These are phyloP conservation scores for Nephrotoma guestfalica DNA, from an alignment of 2,888 invertebrate genomes.

Conservation along the genomic window DNA sequence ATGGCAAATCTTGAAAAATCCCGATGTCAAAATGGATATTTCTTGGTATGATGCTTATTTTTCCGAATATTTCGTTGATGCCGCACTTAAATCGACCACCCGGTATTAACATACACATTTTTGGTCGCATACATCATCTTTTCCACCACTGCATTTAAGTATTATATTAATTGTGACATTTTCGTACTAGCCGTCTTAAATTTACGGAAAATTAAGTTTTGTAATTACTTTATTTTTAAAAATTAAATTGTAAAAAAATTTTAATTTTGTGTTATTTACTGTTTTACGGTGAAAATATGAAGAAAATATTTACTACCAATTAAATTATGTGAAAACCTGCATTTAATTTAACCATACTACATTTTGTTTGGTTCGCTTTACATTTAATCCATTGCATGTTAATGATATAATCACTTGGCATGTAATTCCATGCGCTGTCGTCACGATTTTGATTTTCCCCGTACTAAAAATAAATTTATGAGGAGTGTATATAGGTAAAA, in stretches of 20 bases:
- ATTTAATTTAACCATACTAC: background rate
- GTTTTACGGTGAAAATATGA: background rate
- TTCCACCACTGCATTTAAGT: background rate
- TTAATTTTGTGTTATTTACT: background rate
- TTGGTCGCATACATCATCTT: too few relatives aligned
- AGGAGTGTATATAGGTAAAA: background rate
- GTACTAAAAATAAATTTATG: background rate
- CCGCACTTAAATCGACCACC: too few relatives aligned
- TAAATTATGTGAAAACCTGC: background rate
- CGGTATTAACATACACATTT: too few relatives aligned
- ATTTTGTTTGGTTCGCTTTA: background rate
- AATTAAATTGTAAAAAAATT: background rate
- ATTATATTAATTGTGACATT: too few relatives aligned
- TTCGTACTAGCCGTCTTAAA: background rate
- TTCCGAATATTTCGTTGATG: too few relatives aligned
- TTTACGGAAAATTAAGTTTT: background rate
- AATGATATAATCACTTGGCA: background rate
- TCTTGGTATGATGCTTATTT: too few relatives aligned
- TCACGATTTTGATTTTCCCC: background rate
- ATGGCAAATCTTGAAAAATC: too few relatives aligned
- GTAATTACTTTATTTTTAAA: background rate
- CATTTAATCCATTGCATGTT: background rate
- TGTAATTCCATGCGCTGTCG: background rate
- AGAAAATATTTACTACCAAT: background rate
- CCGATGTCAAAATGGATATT: too few relatives aligned